These are phyloP conservation scores for Lycodopsis pacificus DNA, from an alignment of 2,797 vertebrate genomes.

Conservation along the genomic window DNA sequence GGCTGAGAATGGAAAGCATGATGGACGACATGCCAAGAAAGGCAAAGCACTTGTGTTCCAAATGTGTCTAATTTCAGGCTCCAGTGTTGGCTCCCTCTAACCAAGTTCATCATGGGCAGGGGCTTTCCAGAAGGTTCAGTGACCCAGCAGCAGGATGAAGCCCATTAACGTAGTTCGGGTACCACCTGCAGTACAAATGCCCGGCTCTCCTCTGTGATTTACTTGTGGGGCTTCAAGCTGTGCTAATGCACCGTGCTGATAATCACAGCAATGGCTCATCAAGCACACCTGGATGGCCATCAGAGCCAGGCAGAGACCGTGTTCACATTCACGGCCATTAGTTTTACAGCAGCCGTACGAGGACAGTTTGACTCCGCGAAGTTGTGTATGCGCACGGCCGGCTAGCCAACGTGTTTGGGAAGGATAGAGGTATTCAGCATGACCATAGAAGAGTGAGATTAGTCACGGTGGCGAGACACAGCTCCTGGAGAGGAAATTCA, in stretches of 20 bases:
- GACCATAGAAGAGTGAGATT: slow-evolving; percentile 65
- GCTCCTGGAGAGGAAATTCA: slow-evolving; percentile 50
- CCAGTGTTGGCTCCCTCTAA: slow-evolving; percentile 40
- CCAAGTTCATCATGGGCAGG: slow-evolving; percentile 46
- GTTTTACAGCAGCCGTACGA: slow-evolving; percentile 73
- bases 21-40: slow-evolving; percentile 67
- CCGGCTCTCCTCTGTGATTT: slow-evolving; percentile 74
- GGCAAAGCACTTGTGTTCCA: slow-evolving; percentile 55
- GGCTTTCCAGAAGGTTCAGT: slow-evolving; percentile 73
- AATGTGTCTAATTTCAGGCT: slow-evolving; percentile 62
- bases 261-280: slow-evolving; percentile 84
- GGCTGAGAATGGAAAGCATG: slow-evolving; percentile 56
- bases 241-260: slow-evolving; percentile 78
- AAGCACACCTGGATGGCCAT: slow-evolving; percentile 82
- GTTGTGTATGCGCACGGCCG: slow-evolving; percentile 36
- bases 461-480: slow-evolving; percentile 50
- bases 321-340: slow-evolving; percentile 82
- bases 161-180: slow-evolving; percentile 78
- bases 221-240: slow-evolving; percentile 79
- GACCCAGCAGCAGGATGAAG: slow-evolving; percentile 80
- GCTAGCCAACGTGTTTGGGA: slow-evolving; percentile 48
- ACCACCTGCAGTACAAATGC: slow-evolving; percentile 79
- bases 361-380: slow-evolving; percentile 39
- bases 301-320: slow-evolving; percentile 68
- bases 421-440: slow-evolving; percentile 49